phyloP scores from a whole-genome alignment of 1,140 invertebrate species.

The Ips nitidus region DNA sequence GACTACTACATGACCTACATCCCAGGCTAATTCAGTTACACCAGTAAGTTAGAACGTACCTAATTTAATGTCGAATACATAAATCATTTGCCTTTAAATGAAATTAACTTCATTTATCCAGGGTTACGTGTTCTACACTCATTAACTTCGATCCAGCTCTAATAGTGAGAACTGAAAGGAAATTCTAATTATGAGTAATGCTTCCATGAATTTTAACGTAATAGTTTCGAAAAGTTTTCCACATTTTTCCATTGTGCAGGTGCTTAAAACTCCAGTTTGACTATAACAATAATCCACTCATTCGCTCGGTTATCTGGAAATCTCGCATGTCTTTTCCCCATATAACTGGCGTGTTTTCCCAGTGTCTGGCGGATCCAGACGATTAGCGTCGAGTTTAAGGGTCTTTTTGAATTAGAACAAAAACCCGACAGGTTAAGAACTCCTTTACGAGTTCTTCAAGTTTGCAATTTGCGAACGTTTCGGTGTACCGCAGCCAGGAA shows the following conservation, averaged over 20 bases:
- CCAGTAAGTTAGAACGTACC: too few relatives aligned
- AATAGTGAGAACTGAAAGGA: too few relatives aligned
- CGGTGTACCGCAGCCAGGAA: neutral
- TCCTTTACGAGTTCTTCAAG: constrained; percentile 13
- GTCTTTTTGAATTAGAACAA: constrained; percentile 12
- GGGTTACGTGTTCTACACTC: constrained; percentile 3
- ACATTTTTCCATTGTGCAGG: too few relatives aligned
- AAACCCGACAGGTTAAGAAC: constrained; percentile 12
- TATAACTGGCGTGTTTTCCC: constrained; percentile 5
- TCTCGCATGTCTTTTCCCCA: constrained; percentile 3
- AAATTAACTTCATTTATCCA: constrained; percentile 4
- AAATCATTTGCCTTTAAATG: neutral
- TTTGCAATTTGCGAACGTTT: neutral
- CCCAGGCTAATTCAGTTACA: too few relatives aligned
- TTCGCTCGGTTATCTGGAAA: neutral
- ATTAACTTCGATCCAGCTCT: neutral
- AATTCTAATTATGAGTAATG: too few relatives aligned
- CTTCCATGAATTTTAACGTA: too few relatives aligned
- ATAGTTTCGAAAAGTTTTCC: too few relatives aligned
- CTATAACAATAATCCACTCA: neutral
- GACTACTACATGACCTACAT: too few relatives aligned
- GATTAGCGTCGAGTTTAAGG: constrained; percentile 4
- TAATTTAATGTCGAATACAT: too few relatives aligned
- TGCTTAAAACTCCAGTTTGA: too few relatives aligned
- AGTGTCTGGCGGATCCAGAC: constrained; percentile 14